phyloP scores from a whole-genome alignment of 2,888 invertebrate genomes.

The Diadromus collaris region DNA sequence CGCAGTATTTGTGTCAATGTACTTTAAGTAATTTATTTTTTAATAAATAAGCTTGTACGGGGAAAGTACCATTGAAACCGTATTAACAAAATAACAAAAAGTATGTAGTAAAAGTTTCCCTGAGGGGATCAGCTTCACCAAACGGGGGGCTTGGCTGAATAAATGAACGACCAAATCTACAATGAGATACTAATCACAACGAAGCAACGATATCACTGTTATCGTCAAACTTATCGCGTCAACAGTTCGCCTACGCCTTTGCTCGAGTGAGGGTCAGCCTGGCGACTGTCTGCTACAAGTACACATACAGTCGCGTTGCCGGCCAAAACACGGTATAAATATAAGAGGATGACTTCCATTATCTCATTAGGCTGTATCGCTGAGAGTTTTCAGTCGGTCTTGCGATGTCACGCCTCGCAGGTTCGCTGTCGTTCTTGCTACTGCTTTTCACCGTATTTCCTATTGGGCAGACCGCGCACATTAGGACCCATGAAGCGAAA shows the following conservation, averaged over 20 bases:
- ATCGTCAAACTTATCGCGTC: slow-evolving; percentile 3
- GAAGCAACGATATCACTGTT: neutral
- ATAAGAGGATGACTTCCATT: slow-evolving; percentile 60
- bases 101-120: no score
- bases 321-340: slow-evolving; percentile 64
- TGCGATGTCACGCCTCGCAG: slow-evolving; percentile 39
- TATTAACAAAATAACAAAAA: no score
- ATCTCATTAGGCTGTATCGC: slow-evolving; percentile 63
- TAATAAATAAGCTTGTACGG: no score
- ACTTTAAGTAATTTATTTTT: no score
- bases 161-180: no score
- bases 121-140: no score
- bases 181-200: neutral
- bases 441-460: slow-evolving; percentile 35
- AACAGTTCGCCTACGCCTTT: slow-evolving; percentile 40
- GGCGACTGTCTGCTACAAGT: slow-evolving; percentile 16
- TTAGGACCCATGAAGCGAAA: slow-evolving; percentile 26
- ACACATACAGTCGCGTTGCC: slow-evolving; percentile 19
- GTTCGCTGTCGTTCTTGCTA: slow-evolving; percentile 29
- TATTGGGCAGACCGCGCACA: slow-evolving; percentile 36
- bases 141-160: no score
- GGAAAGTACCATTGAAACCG: no score
- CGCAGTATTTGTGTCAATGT: no score
- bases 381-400: slow-evolving; percentile 26
- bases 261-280: slow-evolving; percentile 34